Conservation (phyloP, 2,797 vertebrate genomes). For the Hippopotamyrus pictus region DNA sequence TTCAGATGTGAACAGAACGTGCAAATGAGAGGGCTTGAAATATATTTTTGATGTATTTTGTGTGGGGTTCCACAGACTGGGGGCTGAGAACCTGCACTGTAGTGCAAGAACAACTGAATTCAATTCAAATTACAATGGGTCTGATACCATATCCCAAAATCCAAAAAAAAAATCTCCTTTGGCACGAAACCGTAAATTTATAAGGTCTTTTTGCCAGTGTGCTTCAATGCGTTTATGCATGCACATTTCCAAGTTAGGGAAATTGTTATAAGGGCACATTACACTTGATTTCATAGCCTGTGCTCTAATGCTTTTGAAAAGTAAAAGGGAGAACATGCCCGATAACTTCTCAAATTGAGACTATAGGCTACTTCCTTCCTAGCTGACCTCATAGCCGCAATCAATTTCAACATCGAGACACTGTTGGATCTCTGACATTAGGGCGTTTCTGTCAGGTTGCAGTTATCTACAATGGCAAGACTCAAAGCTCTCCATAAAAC, state of each 20-base stretch:
- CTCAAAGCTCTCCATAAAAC: slow-evolving; percentile 65
- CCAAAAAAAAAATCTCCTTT: slow-evolving; percentile 52
- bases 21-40: slow-evolving; percentile 5
- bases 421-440: slow-evolving; percentile 72
- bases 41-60: not conserved
- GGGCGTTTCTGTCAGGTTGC: slow-evolving; percentile 79
- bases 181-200: slow-evolving; percentile 57
- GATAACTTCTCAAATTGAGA: slow-evolving; percentile 82
- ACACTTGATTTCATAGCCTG: slow-evolving; percentile 66
- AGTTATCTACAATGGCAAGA: slow-evolving; percentile 59
- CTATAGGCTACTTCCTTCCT: slow-evolving; percentile 89
- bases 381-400: slow-evolving; percentile 82
- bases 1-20: not conserved
- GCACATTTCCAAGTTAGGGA: slow-evolving; percentile 52
- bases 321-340: slow-evolving; percentile 64
- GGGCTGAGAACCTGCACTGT: not conserved
- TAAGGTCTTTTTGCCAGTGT: slow-evolving; percentile 54
- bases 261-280: slow-evolving; percentile 65
- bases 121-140: slow-evolving; percentile 48
- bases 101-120: slow-evolving; percentile 55
- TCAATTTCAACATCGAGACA: slow-evolving; percentile 83
- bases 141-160: slow-evolving; percentile 54
- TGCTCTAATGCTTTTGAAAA: slow-evolving; percentile 68
- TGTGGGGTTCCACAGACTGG: not conserved
- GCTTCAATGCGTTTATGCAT: slow-evolving; percentile 56